A percentile compares a stretch with the other conserved stretches of the same genome.
Conservation (phyloP, 1,140 invertebrate genomes). For the Hylaeus volcanicus region DNA sequence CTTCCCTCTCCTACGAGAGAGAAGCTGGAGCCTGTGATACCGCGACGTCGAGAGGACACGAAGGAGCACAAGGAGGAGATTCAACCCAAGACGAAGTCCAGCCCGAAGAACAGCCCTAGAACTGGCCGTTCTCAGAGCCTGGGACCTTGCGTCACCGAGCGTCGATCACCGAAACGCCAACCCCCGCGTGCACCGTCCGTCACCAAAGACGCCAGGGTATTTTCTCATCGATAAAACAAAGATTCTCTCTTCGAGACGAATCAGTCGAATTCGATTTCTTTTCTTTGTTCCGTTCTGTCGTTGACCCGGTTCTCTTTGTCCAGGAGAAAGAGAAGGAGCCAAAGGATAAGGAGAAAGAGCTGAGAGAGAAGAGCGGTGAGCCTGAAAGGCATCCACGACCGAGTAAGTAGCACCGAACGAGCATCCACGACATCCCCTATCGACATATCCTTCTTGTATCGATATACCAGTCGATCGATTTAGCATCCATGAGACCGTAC, state of each 20-base stretch:
- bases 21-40: conserved; percentile 86
- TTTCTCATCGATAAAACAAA: neutral
- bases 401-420: conserved; percentile 74
- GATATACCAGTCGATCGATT: conserved; percentile 27
- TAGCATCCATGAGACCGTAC: conserved; percentile 36
- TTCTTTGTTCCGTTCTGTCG: too few relatives aligned
- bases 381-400: conserved; percentile 78
- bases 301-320: conserved; percentile 10
- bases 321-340: conserved; percentile 75
- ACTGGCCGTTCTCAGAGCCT: conserved; percentile 86
- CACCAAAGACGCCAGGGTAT: conserved; percentile 81
- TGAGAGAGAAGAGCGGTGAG: conserved; percentile 72
- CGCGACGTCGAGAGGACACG: conserved; percentile 84
- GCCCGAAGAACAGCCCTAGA: conserved; percentile 84
- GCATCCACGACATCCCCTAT: conserved; percentile 19
- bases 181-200: conserved; percentile 82
- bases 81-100: conserved; percentile 81
- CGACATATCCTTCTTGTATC: conserved; percentile 32
- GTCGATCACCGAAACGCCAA: conserved; percentile 88
- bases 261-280: too few relatives aligned
- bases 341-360: conserved; percentile 75
- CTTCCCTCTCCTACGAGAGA: conserved; percentile 86
- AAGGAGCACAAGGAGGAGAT: conserved; percentile 74
- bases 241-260: too few relatives aligned
- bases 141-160: conserved; percentile 83